These are phyloP conservation scores for Drosophila cognata DNA, from an alignment of 2,888 invertebrate genomes.

Conservation along the genomic window DNA sequence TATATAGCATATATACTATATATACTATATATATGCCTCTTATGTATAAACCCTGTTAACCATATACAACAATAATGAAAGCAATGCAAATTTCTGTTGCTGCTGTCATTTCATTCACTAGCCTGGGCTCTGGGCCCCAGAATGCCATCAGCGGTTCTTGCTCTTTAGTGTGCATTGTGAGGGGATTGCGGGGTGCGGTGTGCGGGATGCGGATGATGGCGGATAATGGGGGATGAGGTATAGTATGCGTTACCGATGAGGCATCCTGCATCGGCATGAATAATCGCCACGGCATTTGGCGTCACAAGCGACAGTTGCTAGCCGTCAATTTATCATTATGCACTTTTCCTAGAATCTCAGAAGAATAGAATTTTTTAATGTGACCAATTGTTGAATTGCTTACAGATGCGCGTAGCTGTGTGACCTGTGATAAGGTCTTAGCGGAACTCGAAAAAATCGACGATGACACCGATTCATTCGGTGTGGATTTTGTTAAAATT, in stretches of 20 bases:
- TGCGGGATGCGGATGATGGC: background rate
- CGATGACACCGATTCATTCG: constrained; percentile 97
- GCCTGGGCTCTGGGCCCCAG: constrained; percentile 55
- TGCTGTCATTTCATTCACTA: constrained; percentile 77
- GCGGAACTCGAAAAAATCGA: constrained; percentile 97
- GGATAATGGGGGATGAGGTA: background rate
- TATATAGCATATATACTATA: constrained; percentile 1
- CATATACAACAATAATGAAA: constrained; percentile 21
- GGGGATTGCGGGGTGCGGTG: background rate
- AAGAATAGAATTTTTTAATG: background rate
- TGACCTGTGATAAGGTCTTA: constrained; percentile 95
- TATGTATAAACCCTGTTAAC: constrained; percentile 4
- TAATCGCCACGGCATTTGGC: constrained; percentile 72
- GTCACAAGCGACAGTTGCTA: constrained; percentile 76
- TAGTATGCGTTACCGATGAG: constrained; percentile 53
- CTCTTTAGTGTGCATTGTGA: constrained; percentile 26
- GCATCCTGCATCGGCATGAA: constrained; percentile 70
- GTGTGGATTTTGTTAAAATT: constrained; percentile 97
- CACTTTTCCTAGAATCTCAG: constrained; percentile 3
- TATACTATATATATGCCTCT: background rate
- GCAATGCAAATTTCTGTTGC: constrained; percentile 54
- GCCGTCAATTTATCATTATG: constrained; percentile 72
- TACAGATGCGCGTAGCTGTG: constrained; percentile 95
- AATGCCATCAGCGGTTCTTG: constrained; percentile 63
- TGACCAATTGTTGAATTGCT: constrained; percentile 22